Evolutionary conservation across 2,797 vertebrate species (phyloP), one percentile per base, ranked within the genome.

Genomic region (Anas bahamensis): DNA sequence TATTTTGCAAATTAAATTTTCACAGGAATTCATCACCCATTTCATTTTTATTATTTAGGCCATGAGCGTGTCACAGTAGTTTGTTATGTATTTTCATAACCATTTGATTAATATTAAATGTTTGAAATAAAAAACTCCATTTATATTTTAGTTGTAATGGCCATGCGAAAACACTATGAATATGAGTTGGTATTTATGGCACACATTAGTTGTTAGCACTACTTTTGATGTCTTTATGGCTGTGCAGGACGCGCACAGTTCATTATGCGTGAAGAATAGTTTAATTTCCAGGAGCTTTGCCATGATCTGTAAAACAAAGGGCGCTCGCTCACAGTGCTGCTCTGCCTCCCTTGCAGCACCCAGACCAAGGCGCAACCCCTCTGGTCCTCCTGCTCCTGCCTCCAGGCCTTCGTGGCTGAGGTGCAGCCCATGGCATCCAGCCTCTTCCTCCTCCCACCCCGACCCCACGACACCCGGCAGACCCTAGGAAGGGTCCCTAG

Each of bases 1-100:
- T 97, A 96, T 97, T 97, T 97, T 90, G 88, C 94, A 92, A 96
- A 98, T 98, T 97, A 98, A 97, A 97, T 96, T 97, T 98, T 97
- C 95, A 97, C 93, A 73, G 88, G 16, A 57, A 97, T 96, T 96
- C 92, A 95, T 95, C 96, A 94, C 96, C 96, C 96, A 95, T 96
- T 98, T 97, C 86, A 91, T 97, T 97, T 97, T 97, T 98, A 97
- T 97, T 97, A 96, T 96, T 97, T 95, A 96, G 95, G 82, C 89
- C 35, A 60, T 94, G 87, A 94, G 95, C 93, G 83, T 97, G 96
- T 96, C 95, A 90, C 94, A 93, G 95, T 97, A 97, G 95, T 98
- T 97, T 97, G 96, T 94, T 97, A 93, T 78, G 83, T 94, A 93
- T 93, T 96, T 97, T 97, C 96, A 97, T 97, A 96, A 97, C 97